Base-by-base conservation (phyloP, 2,113 vertebrate species). In the Pteruthius melanotis region DNA sequence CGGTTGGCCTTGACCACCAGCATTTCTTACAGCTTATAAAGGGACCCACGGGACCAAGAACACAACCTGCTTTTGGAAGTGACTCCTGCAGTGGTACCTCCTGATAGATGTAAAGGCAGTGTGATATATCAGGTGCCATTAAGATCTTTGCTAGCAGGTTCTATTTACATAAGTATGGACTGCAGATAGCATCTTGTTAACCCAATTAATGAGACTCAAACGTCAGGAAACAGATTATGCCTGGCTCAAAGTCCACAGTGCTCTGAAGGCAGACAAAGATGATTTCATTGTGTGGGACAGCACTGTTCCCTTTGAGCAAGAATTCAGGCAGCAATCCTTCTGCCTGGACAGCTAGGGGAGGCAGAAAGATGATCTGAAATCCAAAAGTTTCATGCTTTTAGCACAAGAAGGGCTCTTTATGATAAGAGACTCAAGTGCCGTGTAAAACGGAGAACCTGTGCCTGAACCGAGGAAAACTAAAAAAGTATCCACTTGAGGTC, bases 1-100 rank as follows among this genome's bases (percentile, higher is more conserved):
- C 35, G 33, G 88, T 80, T 97, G 95, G 96, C 96, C 90, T 97
- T 63, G 77, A 97, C 96, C 97, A 96, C 95, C 84, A 94, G 95
- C 95, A 90, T 97, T 95, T 97, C 96, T 94, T 66, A 86, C 56
- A 49, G 93, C 79, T 94, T 95, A 84, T 92, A 96, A 97, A 96
- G 66, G 79, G 84, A 57, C 97, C 79, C 86, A 10, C 6, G 95
- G 92, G 98, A 94, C 23, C 9, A 44, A 90, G 83, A 91, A 90
- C 71, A 92, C 85, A 92, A 83, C 74, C 68, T 90, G 89, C 78
- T 93, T 90, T 92, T 79, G 70, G 90, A 95, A 83, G 75, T 15
- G 37, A 85, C 64, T 94, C 77, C 85, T 89, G 72, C 63, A 44
- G 21, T 49, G 91, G 75, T 69, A 94, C 71, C 76, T 96, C 80